These are phyloP conservation scores for Orchesella cincta DNA, from an alignment of 1,140 invertebrate genomes.

Conservation along the genomic window DNA sequence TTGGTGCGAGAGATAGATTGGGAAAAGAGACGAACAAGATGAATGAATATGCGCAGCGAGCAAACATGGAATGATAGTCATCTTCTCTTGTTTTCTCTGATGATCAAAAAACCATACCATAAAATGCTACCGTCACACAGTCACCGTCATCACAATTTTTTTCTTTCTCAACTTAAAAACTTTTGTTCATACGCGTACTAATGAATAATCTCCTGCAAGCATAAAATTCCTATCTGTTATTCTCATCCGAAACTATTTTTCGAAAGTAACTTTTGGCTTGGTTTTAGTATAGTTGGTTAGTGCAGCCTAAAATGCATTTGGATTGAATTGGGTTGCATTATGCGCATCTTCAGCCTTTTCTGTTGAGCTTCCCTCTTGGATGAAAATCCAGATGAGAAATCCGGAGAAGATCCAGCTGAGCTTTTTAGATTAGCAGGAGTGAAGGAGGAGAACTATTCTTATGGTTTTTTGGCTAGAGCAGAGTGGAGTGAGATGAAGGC, in stretches of 20 bases:
- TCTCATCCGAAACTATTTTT: too few species aligned
- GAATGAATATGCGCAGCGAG: slow-evolving; percentile 15
- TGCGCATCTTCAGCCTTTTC: neutral
- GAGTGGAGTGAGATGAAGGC: neutral
- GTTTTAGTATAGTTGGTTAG: too few species aligned
- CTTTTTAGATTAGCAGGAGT: slow-evolving; percentile 23
- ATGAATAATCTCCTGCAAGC: neutral
- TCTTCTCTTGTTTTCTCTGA: neutral
- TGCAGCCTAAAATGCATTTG: too few species aligned
- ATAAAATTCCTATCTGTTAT: neutral
- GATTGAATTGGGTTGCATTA: too few species aligned
- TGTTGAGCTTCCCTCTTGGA: neutral
- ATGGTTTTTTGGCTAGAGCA: neutral
- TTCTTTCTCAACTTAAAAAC: neutral
- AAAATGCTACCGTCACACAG: too few species aligned
- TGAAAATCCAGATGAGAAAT: slow-evolving; percentile 28
- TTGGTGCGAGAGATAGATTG: slow-evolving; percentile 8
- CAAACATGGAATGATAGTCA: slow-evolving; percentile 20
- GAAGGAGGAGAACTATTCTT: neutral
- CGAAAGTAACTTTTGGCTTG: too few species aligned
- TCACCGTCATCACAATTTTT: neutral
- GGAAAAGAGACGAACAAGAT: neutral
- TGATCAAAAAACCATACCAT: neutral
- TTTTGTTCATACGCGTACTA: neutral
- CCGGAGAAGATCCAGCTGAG: slow-evolving; percentile 25